Evolutionary conservation across 2,113 vertebrate species (phyloP), one percentile per base, ranked within the genome.

Genomic region (Macrotis lagotis): DNA sequence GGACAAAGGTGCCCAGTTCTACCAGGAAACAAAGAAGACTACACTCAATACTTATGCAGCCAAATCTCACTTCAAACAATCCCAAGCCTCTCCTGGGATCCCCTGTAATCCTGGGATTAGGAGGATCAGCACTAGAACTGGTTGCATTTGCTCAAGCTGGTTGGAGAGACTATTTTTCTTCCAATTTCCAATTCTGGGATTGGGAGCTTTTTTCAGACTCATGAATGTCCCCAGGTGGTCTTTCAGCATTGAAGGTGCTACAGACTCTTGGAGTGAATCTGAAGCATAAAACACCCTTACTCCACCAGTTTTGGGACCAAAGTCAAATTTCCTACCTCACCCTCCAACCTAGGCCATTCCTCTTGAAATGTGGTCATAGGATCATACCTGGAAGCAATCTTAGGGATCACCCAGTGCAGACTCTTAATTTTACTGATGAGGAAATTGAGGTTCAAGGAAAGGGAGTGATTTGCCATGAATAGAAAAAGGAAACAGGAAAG

Each of bases 31-130:
- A 83, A 51, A 96, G n/a, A 95, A 88, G 94, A 83, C 93, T 95
- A 74, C 90, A 92, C 92, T 88, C 96, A 93, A 96, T 96, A 95
- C 94, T 97, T 92, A 91, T 94, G 93, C 95, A 97, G 93, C 92
- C 96, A 97, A 98, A 97, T 95, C 93, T 92, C 94, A 97, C 95
- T 95, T 98, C 96, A 97, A 97, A 98, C 92, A 97, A 96, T 94
- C 74, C 44, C 37, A 88, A 16, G 51, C 90, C 94, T 96, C 96
- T 97, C 94, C 51, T 93, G 96, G 91, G 97, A 96, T 94, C 48
- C n/a, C 44, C n/a, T 91, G 24, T 97, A 97, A 97, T 96, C 96
- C 96, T 90, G 48, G 95, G 94, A 97, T 98, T 97, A 97, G 96
- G 90, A 95, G 92, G 94, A 96, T 97, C 96, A 93, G 66, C 91